Conservation (phyloP, 2,888 invertebrate genomes). For the Pyrrhia umbra region DNA sequence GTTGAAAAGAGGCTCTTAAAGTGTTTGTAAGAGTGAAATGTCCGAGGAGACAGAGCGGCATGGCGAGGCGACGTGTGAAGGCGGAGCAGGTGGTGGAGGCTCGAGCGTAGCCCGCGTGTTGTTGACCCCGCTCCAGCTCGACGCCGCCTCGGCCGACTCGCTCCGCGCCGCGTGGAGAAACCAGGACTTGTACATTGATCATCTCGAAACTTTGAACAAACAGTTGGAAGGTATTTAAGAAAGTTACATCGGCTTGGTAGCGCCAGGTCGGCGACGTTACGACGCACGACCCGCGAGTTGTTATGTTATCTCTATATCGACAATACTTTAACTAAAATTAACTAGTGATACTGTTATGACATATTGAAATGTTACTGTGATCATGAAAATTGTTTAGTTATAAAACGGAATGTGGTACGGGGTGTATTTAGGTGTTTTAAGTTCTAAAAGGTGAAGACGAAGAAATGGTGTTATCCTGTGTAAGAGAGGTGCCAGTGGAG, state of each 20-base stretch:
- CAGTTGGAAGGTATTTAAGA: slow-evolving; percentile 94
- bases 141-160: slow-evolving; percentile 91
- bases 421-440: slow-evolving; percentile 86
- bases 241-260: slow-evolving; percentile 87
- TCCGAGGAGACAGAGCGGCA: slow-evolving; percentile 88
- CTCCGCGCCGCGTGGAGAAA: slow-evolving; percentile 93
- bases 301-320: slow-evolving; percentile 86
- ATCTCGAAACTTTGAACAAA: slow-evolving; percentile 93
- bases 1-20: slow-evolving; percentile 83
- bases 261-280: slow-evolving; percentile 82
- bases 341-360: slow-evolving; percentile 85
- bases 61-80: slow-evolving; percentile 85
- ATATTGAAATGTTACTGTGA: slow-evolving; percentile 81
- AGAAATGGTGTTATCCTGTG: slow-evolving; percentile 82
- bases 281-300: slow-evolving; percentile 79
- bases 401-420: slow-evolving; percentile 81
- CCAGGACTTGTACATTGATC: slow-evolving; percentile 94
- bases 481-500: slow-evolving; percentile 76
- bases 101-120: slow-evolving; percentile 90
- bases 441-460: slow-evolving; percentile 77
- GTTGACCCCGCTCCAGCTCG: slow-evolving; percentile 92
- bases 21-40: slow-evolving; percentile 88
- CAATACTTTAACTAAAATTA: slow-evolving; percentile 89
- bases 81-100: slow-evolving; percentile 87
- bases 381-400: slow-evolving; percentile 79